Evolutionary conservation across 2,797 vertebrate species (phyloP).

Genomic region (Melanotaenia boesemani): DNA sequence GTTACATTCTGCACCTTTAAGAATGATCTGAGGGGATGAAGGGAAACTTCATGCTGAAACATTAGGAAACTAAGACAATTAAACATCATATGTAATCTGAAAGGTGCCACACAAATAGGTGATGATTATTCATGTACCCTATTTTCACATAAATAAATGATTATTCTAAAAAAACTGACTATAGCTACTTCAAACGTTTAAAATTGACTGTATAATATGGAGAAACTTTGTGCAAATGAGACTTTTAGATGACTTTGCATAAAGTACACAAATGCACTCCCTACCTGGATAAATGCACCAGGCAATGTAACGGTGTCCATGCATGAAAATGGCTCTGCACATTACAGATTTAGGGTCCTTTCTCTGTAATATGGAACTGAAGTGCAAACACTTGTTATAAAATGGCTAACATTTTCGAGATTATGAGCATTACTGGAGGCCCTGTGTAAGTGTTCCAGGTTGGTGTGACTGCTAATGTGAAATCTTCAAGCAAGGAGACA

Average conservation of each 20-base stretch:
- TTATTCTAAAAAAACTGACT: neutral
- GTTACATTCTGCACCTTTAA: no score
- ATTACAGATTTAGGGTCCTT: slow-evolving; percentile 2
- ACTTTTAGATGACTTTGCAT: slow-evolving; percentile 5
- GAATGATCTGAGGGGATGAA: no score
- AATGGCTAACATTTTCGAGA: slow-evolving; percentile 31
- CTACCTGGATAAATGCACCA: slow-evolving; percentile 14
- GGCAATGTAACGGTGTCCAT: slow-evolving; percentile 8
- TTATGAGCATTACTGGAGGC: slow-evolving; percentile 24
- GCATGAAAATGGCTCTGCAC: slow-evolving; percentile 26
- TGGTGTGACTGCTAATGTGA: slow-evolving; percentile 53
- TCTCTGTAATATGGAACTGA: slow-evolving; percentile 25
- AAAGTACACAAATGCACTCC: slow-evolving; percentile 6
- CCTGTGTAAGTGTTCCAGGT: slow-evolving; percentile 11
- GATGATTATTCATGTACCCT: neutral
- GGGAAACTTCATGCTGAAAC: neutral
- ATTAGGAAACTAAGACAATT: neutral
- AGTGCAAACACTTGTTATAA: slow-evolving; percentile 45
- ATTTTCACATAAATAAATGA: neutral
- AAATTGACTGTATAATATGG: neutral
- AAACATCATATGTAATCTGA: neutral
- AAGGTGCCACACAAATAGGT: neutral
- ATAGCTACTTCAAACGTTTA: neutral
- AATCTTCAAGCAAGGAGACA: slow-evolving; percentile 44
- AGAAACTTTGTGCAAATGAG: neutral